Evolutionary conservation across 1,140 invertebrate genomes (phyloP).

Genomic region (Anastatus disparis): DNA sequence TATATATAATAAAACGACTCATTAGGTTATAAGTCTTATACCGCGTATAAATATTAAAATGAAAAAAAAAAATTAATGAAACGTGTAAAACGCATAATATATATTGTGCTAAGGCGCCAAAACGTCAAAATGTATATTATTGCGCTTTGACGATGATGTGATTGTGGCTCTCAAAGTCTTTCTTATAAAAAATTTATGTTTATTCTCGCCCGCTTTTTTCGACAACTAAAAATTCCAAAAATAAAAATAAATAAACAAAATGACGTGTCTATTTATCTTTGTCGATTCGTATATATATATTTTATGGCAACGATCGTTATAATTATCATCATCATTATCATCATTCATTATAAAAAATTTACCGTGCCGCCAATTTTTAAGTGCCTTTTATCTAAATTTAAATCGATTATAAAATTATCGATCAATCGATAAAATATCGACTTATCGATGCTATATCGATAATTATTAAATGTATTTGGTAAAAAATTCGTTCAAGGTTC

Average conservation of each 20-base stretch:
- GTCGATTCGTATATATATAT: not conserved
- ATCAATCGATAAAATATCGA: not conserved
- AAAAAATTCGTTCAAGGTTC: too few species aligned
- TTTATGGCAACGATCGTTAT: not conserved
- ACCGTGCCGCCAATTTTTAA: conserved; percentile 3
- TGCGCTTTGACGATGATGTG: conserved; percentile 51
- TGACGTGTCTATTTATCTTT: not conserved
- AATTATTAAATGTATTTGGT: too few species aligned
- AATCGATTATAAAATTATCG: too few species aligned
- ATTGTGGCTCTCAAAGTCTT: conserved; percentile 55
- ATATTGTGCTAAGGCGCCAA: conserved; percentile 41
- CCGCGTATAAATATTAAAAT: conserved; percentile 31
- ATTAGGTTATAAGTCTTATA: conserved; percentile 58
- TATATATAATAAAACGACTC: conserved; percentile 56
- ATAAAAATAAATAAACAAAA: not conserved
- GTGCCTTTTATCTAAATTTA: not conserved
- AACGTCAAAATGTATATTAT: conserved; percentile 45
- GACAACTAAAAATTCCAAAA: not conserved
- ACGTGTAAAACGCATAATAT: conserved; percentile 49
- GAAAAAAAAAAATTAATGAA: conserved; percentile 22
- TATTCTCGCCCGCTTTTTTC: not conserved
- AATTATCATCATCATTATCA: not conserved
- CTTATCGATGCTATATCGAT: not conserved
- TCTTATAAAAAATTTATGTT: conserved; percentile 40
- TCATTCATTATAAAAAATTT: not conserved